phyloP scores from a whole-genome alignment of 2,797 vertebrate genomes.

The Rhodeus uyekii region DNA sequence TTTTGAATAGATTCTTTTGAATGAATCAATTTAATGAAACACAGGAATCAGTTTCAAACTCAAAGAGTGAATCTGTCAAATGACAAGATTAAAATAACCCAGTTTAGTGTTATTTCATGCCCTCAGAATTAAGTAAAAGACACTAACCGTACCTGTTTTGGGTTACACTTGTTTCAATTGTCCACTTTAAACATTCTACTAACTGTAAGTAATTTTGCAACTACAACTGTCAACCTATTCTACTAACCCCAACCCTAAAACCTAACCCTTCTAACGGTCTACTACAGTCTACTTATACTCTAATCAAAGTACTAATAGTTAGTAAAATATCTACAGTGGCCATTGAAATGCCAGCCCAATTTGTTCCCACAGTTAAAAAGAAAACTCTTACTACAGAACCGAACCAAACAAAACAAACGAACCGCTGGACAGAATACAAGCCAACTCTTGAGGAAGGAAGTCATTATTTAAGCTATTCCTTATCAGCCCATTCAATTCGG shows the following conservation, averaged over 20 bases:
- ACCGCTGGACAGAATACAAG: conserved; percentile 18
- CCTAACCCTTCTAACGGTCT: neutral
- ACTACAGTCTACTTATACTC: neutral
- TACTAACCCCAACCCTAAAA: neutral
- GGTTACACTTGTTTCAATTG: neutral
- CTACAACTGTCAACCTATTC: neutral
- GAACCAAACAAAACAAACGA: neutral
- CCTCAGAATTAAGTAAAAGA: neutral
- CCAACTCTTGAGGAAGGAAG: conserved; percentile 45
- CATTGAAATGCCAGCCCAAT: neutral
- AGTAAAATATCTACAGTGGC: neutral
- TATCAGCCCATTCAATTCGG: conserved; percentile 40
- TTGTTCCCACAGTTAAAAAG: neutral
- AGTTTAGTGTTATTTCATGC: neutral
- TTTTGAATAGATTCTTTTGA: neutral
- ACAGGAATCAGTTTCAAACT: neutral
- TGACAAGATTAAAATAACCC: neutral
- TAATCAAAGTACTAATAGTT: neutral
- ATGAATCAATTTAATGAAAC: neutral
- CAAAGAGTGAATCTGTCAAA: neutral
- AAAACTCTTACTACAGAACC: neutral
- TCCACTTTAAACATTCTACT: neutral
- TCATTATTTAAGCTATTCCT: conserved; percentile 53
- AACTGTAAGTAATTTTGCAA: neutral
- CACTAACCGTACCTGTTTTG: neutral